Evolutionary conservation across 2,797 vertebrate species (phyloP), one percentile per base, ranked within the genome.

Genomic region (Lagorchestes hirsutus): DNA sequence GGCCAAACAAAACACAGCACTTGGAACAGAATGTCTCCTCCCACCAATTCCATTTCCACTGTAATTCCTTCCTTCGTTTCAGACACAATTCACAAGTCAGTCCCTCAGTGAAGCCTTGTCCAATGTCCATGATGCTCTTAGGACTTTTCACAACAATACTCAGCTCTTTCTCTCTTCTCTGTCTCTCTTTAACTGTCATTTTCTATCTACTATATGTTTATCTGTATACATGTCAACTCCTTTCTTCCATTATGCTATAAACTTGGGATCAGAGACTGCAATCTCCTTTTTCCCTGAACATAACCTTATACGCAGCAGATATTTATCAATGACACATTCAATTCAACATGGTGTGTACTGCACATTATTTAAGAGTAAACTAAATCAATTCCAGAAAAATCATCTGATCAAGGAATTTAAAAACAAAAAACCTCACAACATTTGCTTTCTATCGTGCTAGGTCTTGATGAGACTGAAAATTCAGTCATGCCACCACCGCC

Each of bases 391-490:
- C 16, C 18, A 46, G 67, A 82, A 95, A 96, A 97, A 93, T 96
- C 96, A 96, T 93, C 94, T 96, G 95, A 96, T 90, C 50, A 92
- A 50, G 96, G 90, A n/a, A 92, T 92, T 1, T 94, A 96, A 96
- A 94, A 95, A 91, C 91, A 94, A 93, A 93, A 58, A 59, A 95
- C 92, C 96, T 94, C 62, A 93, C 91, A 93, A 52, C 59, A 95
- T 46, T 97, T 94, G 96, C 93, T 97, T 96, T 96, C 94, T 62
- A 67, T 54, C 52, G 91, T 55, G 57, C 91, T 5, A n/a, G 91
- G 90, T 97, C 91, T 4, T 94, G 57, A 46, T 92, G 92, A 57
- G 92, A 28, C 93, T 91, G 29, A 55, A 0, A 50, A 92, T 29
- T 14, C 22, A 24, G 90, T 34, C 52, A 46, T 28, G 56, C 59